phyloP scores from a whole-genome alignment of 2,113 vertebrate species.

The Craseonycteris thonglongyai region DNA sequence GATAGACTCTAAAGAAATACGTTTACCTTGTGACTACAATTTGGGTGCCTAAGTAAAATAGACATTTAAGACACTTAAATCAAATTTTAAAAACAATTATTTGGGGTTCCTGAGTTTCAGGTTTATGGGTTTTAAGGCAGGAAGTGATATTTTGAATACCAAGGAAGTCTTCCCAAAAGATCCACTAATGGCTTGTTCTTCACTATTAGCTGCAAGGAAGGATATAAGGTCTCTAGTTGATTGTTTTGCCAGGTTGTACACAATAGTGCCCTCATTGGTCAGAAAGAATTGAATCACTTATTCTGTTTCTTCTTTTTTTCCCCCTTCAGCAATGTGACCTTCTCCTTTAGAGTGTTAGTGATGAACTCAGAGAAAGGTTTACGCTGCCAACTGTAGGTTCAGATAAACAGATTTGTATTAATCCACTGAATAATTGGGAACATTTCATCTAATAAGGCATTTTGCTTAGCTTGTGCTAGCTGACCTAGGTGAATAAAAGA shows the following conservation, averaged over 20 bases:
- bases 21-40: background rate
- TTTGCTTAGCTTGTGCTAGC: constrained; percentile 46
- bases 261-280: background rate
- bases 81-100: background rate
- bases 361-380: constrained; percentile 40
- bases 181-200: background rate
- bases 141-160: background rate
- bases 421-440: constrained; percentile 42
- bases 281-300: background rate
- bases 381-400: constrained; percentile 21
- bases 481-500: constrained; percentile 52
- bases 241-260: background rate
- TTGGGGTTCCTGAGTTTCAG: background rate
- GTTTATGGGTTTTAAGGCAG: background rate
- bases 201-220: background rate
- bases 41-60: background rate
- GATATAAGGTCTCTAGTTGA: background rate
- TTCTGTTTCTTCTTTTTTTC: background rate
- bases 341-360: background rate
- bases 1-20: background rate
- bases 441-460: constrained; percentile 62
- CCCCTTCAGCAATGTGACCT: constrained; percentile 36
- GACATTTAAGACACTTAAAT: background rate
- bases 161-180: background rate
- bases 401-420: constrained; percentile 68